phyloP scores from a whole-genome alignment of 2,113 vertebrate species.

The Fregetta grallaria region DNA sequence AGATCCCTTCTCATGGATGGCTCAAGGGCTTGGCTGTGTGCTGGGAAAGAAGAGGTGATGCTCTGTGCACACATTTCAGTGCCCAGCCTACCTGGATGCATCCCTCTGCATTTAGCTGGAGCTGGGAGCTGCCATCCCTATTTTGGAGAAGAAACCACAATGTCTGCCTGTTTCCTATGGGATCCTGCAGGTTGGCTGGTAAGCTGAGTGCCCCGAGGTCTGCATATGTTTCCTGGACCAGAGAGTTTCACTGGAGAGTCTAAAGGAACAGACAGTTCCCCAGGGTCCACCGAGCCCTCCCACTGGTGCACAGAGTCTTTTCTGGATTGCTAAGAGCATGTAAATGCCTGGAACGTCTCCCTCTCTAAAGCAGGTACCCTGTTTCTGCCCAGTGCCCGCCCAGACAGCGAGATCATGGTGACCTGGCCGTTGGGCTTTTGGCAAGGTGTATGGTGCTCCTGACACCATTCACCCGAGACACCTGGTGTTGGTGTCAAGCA shows the following conservation, averaged over 20 bases:
- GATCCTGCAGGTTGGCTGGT: background rate
- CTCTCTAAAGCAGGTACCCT: background rate
- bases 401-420: background rate
- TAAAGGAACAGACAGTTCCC: background rate
- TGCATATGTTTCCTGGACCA: background rate
- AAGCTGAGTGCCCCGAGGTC: background rate
- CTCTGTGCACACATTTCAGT: background rate
- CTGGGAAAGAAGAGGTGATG: background rate
- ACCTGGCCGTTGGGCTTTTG: background rate
- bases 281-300: background rate
- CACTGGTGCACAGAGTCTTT: background rate
- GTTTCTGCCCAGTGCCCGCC: background rate
- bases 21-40: background rate
- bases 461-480: background rate
- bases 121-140: background rate
- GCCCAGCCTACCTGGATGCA: background rate
- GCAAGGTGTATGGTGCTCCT: background rate
- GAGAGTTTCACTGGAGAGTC: background rate
- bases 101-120: background rate
- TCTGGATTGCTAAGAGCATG: background rate
- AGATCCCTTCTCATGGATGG: background rate
- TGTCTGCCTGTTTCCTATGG: background rate
- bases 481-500: background rate
- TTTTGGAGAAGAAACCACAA: fast-evolving
- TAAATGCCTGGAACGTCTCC: background rate